Evolutionary conservation across 2,113 vertebrate genomes (phyloP), one percentile per base, ranked within the genome.

Genomic region (Alethe castanea): DNA sequence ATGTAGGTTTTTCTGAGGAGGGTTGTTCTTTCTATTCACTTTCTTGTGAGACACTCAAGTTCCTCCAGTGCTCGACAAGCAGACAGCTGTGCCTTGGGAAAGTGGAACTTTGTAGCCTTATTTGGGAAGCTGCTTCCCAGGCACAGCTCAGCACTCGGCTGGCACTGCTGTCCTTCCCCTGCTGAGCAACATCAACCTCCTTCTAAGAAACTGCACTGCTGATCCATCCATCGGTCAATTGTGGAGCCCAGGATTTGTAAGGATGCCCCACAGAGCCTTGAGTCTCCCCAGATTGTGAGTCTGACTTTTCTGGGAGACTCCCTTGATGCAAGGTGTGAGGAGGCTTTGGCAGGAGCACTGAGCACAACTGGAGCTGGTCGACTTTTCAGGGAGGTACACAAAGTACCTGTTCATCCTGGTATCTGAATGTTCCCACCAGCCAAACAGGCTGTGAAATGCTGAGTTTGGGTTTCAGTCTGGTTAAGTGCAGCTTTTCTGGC

Each of bases 101-200:
- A 1, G 1, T 64, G 88, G 72, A 90, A 40, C 83, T 80, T 59
- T 2, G 1, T 42, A 20, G 69, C 91, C 86, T 94, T 93, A 86
- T 95, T 94, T 97, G 92, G 96, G 86, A 95, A 97, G 67, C 59
- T 80, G 82, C 54, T 69, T 87, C 67, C 50, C 11, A 4, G 71
- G 47, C 62, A 33, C 1, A 1, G 82, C 77, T 89, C 81, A 64
- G 81, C 33, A 1, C 42, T 85, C 28, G 0, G 0, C 31, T 57
- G 31, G 42, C n/a, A 18, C 36, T 50, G 3, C 0, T 0, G 0
- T 65, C 54, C 86, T 65, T 53, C 62, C 56, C n/a, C 48, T 67
- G 48, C 50, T 54, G 72, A 84, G 83, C 77, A 86, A 16, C 65
- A 61, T 47, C 1, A 0, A 3, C 48, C 33, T 88, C 86, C 67